Conservation (phyloP, 2,888 invertebrate genomes). For the Polydrusus tereticollis region DNA sequence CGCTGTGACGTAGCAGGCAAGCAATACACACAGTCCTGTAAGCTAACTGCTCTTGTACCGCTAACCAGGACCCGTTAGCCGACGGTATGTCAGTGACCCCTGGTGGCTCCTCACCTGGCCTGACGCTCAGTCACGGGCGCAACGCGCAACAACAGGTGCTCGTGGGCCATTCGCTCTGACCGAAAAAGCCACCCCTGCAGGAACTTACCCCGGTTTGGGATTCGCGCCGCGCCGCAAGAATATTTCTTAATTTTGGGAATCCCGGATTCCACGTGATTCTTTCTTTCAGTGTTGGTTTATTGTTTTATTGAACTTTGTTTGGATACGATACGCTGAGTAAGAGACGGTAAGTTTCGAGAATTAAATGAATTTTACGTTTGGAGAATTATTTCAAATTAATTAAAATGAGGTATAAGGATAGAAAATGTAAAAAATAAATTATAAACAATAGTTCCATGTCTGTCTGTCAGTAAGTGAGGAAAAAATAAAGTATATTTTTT, state of each 20-base stretch:
- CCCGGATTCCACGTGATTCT: constrained; percentile 19
- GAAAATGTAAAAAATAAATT: too few relatives aligned
- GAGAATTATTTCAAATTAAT: too few relatives aligned
- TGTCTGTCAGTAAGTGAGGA: too few relatives aligned
- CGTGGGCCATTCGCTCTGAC: constrained; percentile 47
- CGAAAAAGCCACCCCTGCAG: constrained; percentile 26
- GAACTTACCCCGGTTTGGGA: neutral
- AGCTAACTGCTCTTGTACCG: constrained; percentile 68
- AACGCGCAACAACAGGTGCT: constrained; percentile 67
- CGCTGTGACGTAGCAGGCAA: constrained; percentile 41
- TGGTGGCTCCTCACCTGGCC: constrained; percentile 66
- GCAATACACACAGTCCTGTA: constrained; percentile 67
- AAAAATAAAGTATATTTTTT: too few relatives aligned
- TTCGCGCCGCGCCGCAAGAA: constrained; percentile 18
- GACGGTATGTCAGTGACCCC: constrained; percentile 67
- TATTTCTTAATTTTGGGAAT: constrained; percentile 11
- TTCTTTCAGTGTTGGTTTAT: constrained; percentile 15
- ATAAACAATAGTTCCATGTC: too few relatives aligned
- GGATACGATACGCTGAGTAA: constrained; percentile 9
- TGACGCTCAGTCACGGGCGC: constrained; percentile 64
- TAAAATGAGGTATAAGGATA: too few relatives aligned
- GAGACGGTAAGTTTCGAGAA: neutral
- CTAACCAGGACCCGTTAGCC: constrained; percentile 65
- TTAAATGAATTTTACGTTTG: neutral
- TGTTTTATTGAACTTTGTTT: constrained; percentile 27